Base-by-base conservation (phyloP, 1,140 invertebrate species). In the Vanessa tameamea region DNA sequence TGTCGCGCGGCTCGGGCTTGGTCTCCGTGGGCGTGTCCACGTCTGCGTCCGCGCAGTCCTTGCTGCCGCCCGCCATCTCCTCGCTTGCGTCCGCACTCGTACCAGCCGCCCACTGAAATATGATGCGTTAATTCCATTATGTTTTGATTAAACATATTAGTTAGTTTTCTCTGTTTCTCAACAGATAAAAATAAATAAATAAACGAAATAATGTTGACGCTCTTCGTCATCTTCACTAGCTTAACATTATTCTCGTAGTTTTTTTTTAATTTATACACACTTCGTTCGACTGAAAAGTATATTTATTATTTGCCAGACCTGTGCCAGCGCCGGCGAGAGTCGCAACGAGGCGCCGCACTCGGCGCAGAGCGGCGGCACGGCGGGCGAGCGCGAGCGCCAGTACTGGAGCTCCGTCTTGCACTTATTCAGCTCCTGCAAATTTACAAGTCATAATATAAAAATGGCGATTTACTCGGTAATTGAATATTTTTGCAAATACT, bases 351-450 rank as follows among this genome's bases (percentile, higher is more conserved):
- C 91, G 47, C 93, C 94, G 81, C 93, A 94, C 76, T 92, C 88
- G 20, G 88, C 88, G 78, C 94, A 94, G 61, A 95, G 86, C 57
- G 94, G 89, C 57, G 94, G 93, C 78, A 92, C 82, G 66, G 96
- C 96, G 7, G 97, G 96, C 48, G 96, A 97, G 78, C 97, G 97
- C 20, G 96, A 97, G 55, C 97, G 95, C 96, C 96, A 97, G 90
- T 97, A 98, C 91, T 98, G 97, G 72, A 97, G 89, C 87, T 97
- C 97, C 47, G 96, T 98, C 91, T 97, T 97, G 88, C 97, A 98
- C 84, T 97, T 97, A 90, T 97, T 97, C 78, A 97, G 93, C 91
- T 98, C 97, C 95, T 96, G 85, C 51, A 57, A 72, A 55, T 31
- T 26, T 13, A 16, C 15, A 16, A 67, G 13, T 20, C 7, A 51